A percentile compares a stretch with the other conserved stretches of the same genome.
phyloP scores from a whole-genome alignment of 2,888 invertebrate genomes.

The Seladonia tumulorum region DNA sequence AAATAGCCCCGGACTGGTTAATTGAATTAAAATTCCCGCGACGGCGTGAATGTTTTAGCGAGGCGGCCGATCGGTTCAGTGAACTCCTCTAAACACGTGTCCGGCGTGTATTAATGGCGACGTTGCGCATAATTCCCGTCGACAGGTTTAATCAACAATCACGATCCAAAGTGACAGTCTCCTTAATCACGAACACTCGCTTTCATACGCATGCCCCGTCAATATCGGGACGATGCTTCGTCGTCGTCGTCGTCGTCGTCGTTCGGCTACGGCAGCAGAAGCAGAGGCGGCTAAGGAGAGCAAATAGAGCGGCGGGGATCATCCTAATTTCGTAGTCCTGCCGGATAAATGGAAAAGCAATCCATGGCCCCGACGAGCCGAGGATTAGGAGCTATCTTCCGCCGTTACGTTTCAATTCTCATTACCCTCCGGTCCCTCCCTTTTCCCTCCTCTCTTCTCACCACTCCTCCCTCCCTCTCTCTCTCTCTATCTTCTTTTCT shows the following conservation, averaged over 20 bases:
- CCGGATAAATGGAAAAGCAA: conserved; percentile 62
- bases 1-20: background rate
- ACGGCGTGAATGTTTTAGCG: conserved; percentile 27
- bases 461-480: background rate
- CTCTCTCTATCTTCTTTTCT: background rate
- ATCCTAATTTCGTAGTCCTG: conserved; percentile 54
- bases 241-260: background rate
- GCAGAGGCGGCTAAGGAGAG: background rate
- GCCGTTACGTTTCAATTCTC: conserved; percentile 74
- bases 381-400: conserved; percentile 70
- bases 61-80: conserved; percentile 33
- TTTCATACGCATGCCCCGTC: conserved; percentile 32
- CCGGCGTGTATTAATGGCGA: conserved; percentile 41
- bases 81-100: conserved; percentile 27
- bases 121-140: conserved; percentile 48
- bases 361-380: conserved; percentile 57
- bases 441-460: background rate
- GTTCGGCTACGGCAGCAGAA: background rate
- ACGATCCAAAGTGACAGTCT: conserved; percentile 56
- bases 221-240: conserved; percentile 23
- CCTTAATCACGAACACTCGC: conserved; percentile 57
- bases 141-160: conserved; percentile 64
- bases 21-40: conserved; percentile 23
- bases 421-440: conserved; percentile 56
- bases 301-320: conserved; percentile 23